Conservation (phyloP, 2,797 vertebrate species). For the Thripadectes ignobilis region DNA sequence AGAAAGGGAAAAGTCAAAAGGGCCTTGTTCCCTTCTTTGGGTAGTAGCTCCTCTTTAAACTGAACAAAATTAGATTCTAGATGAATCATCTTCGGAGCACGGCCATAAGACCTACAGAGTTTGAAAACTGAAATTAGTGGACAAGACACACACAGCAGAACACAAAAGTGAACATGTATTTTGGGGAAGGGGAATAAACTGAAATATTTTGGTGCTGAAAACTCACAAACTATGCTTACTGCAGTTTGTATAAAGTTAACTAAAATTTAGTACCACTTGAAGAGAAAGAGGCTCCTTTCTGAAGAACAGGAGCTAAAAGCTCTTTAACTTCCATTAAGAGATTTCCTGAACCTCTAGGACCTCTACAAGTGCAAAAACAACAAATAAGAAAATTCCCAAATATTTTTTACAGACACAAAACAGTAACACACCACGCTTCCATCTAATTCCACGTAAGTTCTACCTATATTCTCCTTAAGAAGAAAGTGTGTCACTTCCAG, state of each 20-base stretch:
- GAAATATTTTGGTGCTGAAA: neutral
- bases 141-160: neutral
- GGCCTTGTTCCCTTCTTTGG: constrained; percentile 96
- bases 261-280: neutral
- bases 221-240: neutral
- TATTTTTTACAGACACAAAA: neutral
- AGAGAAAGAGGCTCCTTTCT: neutral
- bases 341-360: neutral
- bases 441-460: neutral
- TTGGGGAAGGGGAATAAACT: neutral
- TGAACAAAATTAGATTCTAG: constrained; percentile 98
- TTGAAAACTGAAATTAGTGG: constrained; percentile 5
- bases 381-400: neutral
- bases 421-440: neutral
- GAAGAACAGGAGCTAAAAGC: neutral
- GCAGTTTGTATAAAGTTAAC: neutral
- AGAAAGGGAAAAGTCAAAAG: constrained; percentile 99
- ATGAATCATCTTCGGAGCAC: constrained; percentile 98
- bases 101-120: constrained; percentile 90
- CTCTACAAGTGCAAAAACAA: neutral
- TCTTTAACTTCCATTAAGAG: neutral
- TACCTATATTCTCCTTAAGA: neutral
- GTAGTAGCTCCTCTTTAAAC: constrained; percentile 97
- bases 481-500: neutral
- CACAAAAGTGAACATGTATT: neutral